These are phyloP conservation scores for Potorous gilbertii DNA, from an alignment of 2,797 vertebrate species.

Conservation along the genomic window DNA sequence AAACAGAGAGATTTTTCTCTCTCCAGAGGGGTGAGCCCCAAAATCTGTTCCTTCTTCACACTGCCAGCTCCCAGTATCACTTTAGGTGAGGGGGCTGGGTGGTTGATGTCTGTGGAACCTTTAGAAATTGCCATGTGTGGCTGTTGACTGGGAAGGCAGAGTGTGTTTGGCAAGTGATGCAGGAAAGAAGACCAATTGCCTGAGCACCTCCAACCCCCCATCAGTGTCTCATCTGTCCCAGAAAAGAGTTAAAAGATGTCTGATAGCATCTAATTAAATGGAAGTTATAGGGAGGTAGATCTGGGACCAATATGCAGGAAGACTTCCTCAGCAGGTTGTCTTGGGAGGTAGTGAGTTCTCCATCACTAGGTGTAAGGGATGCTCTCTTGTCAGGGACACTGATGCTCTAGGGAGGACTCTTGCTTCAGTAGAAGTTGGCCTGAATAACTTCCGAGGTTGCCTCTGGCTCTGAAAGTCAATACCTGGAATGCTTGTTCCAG, in stretches of 20 bases:
- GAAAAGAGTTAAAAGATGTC: background rate
- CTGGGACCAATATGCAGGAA: background rate
- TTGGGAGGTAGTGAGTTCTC: background rate
- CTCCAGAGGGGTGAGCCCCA: background rate
- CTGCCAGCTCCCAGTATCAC: background rate
- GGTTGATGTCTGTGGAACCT: background rate
- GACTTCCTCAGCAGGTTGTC: background rate
- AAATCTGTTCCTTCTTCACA: background rate
- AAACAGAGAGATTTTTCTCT: background rate
- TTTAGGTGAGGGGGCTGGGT: background rate
- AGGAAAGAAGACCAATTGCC: background rate
- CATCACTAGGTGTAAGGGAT: background rate
- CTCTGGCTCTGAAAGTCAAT: background rate
- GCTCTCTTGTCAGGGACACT: background rate
- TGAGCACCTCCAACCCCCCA: background rate
- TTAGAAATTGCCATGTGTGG: background rate
- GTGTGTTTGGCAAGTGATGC: background rate
- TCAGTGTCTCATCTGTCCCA: background rate
- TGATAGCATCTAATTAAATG: background rate
- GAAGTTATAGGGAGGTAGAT: background rate
- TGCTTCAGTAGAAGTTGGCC: background rate
- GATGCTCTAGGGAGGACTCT: background rate
- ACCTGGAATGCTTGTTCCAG: background rate
- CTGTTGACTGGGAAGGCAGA: background rate
- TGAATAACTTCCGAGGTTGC: background rate